These are phyloP conservation scores for Zophobas morio DNA, from an alignment of 1,140 invertebrate genomes.

Conservation along the genomic window DNA sequence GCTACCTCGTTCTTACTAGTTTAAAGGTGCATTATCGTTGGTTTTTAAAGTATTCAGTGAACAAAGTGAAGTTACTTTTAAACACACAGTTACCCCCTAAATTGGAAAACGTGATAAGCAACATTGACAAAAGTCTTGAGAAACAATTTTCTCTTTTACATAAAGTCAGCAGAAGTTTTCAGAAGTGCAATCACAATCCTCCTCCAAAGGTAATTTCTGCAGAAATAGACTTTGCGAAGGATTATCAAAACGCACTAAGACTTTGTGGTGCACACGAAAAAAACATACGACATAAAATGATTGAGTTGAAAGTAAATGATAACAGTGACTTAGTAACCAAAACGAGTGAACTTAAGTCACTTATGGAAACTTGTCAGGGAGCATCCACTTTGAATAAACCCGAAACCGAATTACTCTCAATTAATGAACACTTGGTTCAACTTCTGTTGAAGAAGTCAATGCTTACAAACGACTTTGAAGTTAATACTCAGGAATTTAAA, in stretches of 20 bases:
- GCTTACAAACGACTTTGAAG: not conserved
- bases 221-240: constrained; percentile 4
- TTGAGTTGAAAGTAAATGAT: not conserved
- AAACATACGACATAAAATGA: not conserved
- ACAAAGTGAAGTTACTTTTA: constrained; percentile 57
- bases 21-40: constrained; percentile 72
- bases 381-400: not conserved
- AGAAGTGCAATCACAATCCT: constrained; percentile 58
- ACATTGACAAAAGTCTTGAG: constrained; percentile 56
- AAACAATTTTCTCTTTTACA: constrained; percentile 57
- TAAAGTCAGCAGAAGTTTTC: constrained; percentile 60
- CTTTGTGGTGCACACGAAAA: not conserved
- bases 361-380: not conserved
- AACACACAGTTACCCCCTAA: constrained; percentile 7
- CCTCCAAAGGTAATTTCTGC: constrained; percentile 46
- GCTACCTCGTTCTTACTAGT: constrained; percentile 63
- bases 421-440: constrained; percentile 54
- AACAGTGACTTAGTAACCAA: not conserved
- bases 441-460: constrained; percentile 17
- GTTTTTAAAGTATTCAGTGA: constrained; percentile 70
- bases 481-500: not conserved
- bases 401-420: constrained; percentile 47
- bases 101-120: constrained; percentile 50
- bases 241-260: not conserved
- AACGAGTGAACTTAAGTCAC: constrained; percentile 6